phyloP scores from a whole-genome alignment of 2,797 vertebrate species.

The Loriculus beryllinus region DNA sequence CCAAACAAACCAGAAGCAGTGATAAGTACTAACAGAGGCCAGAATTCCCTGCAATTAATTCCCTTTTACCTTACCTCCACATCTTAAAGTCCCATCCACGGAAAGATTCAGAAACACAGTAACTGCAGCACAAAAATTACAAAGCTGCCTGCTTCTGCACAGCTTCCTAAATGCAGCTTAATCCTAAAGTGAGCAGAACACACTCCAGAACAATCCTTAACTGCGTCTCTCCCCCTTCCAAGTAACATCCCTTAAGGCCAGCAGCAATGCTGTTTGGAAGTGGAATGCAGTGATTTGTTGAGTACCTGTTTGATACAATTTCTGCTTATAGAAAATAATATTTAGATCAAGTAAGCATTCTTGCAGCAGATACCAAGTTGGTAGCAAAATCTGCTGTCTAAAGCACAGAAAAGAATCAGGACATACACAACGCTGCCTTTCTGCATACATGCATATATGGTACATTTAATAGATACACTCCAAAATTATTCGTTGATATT shows the following conservation, averaged over 20 bases:
- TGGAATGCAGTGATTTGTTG: background rate
- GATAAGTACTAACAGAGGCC: background rate
- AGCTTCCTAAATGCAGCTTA: background rate
- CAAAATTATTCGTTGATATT: background rate
- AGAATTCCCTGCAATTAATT: background rate
- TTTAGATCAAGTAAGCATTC: background rate
- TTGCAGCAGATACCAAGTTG: background rate
- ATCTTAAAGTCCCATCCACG: background rate
- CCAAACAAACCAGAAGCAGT: background rate
- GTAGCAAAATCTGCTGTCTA: background rate
- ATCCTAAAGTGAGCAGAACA: background rate
- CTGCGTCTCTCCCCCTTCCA: background rate
- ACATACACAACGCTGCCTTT: background rate
- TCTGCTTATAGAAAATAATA: background rate
- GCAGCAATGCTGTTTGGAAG: rapidly evolving
- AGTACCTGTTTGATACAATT: background rate
- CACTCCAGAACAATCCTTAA: background rate
- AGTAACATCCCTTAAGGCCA: background rate
- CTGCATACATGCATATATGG: background rate
- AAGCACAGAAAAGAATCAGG: background rate
- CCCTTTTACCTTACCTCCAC: background rate
- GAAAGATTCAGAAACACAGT: background rate
- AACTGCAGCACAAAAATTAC: background rate
- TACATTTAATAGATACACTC: background rate
- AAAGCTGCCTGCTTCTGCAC: background rate